Evolutionary conservation across 1,140 invertebrate species (phyloP), one percentile per base, ranked within the genome.

Genomic region (Drosophila chauvacae): DNA sequence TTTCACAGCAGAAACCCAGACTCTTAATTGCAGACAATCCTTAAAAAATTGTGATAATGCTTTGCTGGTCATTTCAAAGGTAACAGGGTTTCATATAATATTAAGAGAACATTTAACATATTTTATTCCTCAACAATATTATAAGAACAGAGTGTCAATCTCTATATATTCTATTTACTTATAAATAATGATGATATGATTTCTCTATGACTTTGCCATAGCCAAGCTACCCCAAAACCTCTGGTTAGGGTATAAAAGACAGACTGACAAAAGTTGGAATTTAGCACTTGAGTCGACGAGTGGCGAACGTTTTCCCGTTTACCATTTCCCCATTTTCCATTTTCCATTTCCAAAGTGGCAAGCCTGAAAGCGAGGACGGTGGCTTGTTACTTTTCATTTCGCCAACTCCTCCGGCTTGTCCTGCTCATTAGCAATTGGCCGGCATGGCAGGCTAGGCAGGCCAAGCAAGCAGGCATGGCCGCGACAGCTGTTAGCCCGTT

Each of bases 381-480:
- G 75, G 56, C 75, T 82, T 63, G 57, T 88, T 88, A 87, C 84
- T 87, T 87, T 87, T 87, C 84, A 88, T 87, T 87, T 88, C 84
- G 84, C 77, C 84, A 84, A 77, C 73, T 77, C 73, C 73, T 77
- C 50, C 50, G 39, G 81, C 84, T 88, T 88, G 84, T 88, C 81
- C 85, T 81, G 84, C 84, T 88, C 84, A 88, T 88, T 88, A 88
- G 84, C 84, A 61, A 81, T 77, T 68, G 73, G 61, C 75, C 68
- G 69, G 78, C 82, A 75, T 77, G 69, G 63, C 70, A 37, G 53
- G 7, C 50, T 10, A 9, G 13, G 30, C 50, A n/a, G 6, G 23
- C 23, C 7, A 33, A 30, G 47, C 23, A 20, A 13, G 51, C 41
- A 20, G 28, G 2, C 42, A 13, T 18, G 57, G 28, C 28, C 81